A percentile compares a stretch with the other conserved stretches of the same genome.
phyloP scores from a whole-genome alignment of 2,113 vertebrate species.

The Paradoxurus hermaphroditus region DNA sequence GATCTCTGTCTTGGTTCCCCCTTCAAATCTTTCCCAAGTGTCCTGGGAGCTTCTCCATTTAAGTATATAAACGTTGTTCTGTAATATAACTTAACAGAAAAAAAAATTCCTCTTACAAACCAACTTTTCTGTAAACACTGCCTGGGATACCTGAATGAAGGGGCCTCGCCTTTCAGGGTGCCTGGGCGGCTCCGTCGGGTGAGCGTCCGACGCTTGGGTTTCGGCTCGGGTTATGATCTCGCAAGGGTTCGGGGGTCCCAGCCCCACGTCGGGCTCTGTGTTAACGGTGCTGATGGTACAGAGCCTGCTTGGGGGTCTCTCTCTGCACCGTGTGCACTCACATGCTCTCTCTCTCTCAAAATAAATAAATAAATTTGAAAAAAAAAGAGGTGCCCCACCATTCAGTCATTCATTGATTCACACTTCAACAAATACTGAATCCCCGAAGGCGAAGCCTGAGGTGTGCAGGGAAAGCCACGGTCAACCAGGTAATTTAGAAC shows the following conservation, averaged over 20 bases:
- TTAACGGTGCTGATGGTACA: too few species aligned
- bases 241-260: too few species aligned
- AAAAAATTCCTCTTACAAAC: not conserved
- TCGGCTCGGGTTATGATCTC: too few species aligned
- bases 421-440: not conserved
- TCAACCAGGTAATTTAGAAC: not conserved
- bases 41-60: not conserved
- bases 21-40: constrained; percentile 15
- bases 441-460: not conserved
- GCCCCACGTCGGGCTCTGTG: too few species aligned
- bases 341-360: too few species aligned
- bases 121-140: not conserved
- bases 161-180: not conserved
- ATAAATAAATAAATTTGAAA: too few species aligned
- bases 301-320: too few species aligned
- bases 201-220: too few species aligned
- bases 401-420: not conserved
- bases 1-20: not conserved
- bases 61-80: not conserved
- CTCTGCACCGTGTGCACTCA: too few species aligned
- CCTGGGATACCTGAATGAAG: not conserved
- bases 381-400: not conserved
- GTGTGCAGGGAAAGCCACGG: not conserved
- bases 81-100: not conserved
- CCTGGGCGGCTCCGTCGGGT: too few species aligned